Base-by-base conservation (phyloP, 2,888 invertebrate species). In the Mesochorus sp. region DNA sequence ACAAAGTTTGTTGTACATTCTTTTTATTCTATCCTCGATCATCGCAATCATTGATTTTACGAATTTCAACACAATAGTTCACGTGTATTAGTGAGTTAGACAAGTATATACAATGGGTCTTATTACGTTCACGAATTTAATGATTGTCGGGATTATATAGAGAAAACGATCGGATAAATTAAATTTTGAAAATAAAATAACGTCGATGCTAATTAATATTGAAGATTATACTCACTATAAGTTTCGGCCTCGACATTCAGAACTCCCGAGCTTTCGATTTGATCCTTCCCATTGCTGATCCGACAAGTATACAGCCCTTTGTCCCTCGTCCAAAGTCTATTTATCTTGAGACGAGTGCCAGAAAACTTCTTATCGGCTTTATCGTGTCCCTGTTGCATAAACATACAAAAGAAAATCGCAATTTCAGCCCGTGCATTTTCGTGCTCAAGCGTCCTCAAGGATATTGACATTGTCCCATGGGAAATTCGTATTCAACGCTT, bases 251-350 rank as follows among this genome's bases (percentile, higher is more conserved):
- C 83, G 26, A 88, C 84, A 49, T 85, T 83, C 6, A 88, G 80
- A 5, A 80, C 84, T 14, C 86, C 88, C 61, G 88, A 88, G 79
- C 88, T 88, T 59, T 88, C 87, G 26, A 88, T 87, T 70, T 81
- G 83, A 82, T 88, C 88, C 34, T 85, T 86, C 57, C 88, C 88
- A 61, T 88, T 88, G 67, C 79, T 83, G 26, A 88, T 87, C 24
- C 87, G 85, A 80, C 88, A 88, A 14, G 87, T 82, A 57, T 88
- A 88, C 72, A 88, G 85, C 17, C 88, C 88, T 37, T 84, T 82
- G 79, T 88, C 88, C 24, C 83, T 84, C 8, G 86, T 83, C 71
- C 86, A 84, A 17, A 88, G 80, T 61, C 85, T 85, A 64, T 76
- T 85, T 71, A 88, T 88, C 80, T 87, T 88, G 44, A 88, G 62